Percentiles rank a stretch among this genome's conserved stretches.
These are phyloP conservation scores for Rhynchophorus ferrugineus DNA, from an alignment of 1,140 invertebrate species.

Conservation along the genomic window DNA sequence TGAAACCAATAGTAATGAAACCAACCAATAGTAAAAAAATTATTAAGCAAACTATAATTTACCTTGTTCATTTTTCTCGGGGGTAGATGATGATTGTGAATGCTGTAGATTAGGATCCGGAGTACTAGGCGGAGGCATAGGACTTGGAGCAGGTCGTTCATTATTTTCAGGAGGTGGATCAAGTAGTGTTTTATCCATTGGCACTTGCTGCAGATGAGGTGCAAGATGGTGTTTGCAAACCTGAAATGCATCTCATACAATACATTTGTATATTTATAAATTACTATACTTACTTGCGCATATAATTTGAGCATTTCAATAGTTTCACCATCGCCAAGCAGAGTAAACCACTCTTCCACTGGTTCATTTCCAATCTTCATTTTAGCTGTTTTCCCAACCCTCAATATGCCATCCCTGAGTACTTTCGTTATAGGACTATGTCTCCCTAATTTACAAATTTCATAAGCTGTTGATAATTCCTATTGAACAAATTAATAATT, in stretches of 20 bases:
- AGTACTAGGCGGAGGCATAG: conserved; percentile 55
- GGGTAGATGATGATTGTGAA: conserved; percentile 13
- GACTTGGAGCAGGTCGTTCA: conserved; percentile 48
- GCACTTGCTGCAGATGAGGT: conserved; percentile 72
- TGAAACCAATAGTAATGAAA: no score
- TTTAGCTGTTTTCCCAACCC: conserved; percentile 66
- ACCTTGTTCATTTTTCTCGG: conserved; percentile 45
- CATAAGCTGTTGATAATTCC: conserved; percentile 86
- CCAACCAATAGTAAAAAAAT: conserved; percentile 1
- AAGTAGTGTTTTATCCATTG: conserved; percentile 71
- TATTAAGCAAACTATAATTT: conserved; percentile 11
- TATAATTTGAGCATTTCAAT: conserved; percentile 79
- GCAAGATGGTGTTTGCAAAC: conserved; percentile 65
- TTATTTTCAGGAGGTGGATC: conserved; percentile 50
- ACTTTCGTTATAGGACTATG: conserved; percentile 82
- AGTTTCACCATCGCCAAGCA: conserved; percentile 70
- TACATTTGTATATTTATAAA: background rate
- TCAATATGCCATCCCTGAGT: conserved; percentile 79
- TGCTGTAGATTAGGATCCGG: conserved; percentile 36
- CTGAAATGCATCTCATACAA: background rate
- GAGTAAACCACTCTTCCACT: conserved; percentile 86
- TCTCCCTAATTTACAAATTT: conserved; percentile 82
- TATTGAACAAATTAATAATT: conserved; percentile 1
- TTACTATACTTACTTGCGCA: conserved; percentile 54
- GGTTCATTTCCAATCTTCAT: conserved; percentile 58